phyloP scores from a whole-genome alignment of 1,140 invertebrate species.

The Heliconius melpomene region DNA sequence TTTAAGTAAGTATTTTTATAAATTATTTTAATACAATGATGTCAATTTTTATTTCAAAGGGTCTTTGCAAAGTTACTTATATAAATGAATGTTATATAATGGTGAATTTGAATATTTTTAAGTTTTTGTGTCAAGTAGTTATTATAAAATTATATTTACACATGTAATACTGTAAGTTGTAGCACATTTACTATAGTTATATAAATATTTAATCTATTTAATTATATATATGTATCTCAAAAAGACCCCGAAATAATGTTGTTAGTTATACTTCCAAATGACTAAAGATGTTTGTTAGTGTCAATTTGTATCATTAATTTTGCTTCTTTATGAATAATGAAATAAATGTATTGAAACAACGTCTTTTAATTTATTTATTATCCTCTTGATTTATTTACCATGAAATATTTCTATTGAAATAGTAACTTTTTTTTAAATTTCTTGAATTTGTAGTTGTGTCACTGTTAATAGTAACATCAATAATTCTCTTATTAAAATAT shows the following conservation, averaged over 20 bases:
- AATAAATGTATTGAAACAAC: constrained; percentile 17
- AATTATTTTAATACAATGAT: not conserved
- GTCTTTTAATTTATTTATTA: constrained; percentile 6
- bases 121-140: not conserved
- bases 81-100: not conserved
- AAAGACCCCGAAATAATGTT: not conserved
- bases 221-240: not conserved
- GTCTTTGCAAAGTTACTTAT: not conserved
- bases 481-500: too few relatives aligned
- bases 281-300: constrained; percentile 9
- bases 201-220: not conserved
- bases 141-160: not conserved
- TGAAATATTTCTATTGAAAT: not conserved
- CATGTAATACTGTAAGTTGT: not conserved
- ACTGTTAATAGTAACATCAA: too few relatives aligned
- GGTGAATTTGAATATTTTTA: not conserved
- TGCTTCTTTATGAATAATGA: constrained; percentile 16
- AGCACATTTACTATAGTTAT: not conserved
- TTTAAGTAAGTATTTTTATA: not conserved
- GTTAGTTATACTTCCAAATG: not conserved
- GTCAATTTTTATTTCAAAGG: not conserved
- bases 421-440: not conserved
- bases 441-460: not conserved
- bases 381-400: not conserved
- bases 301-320: not conserved